These are phyloP conservation scores for Todus mexicanus DNA, from an alignment of 2,797 vertebrate genomes.

Conservation along the genomic window DNA sequence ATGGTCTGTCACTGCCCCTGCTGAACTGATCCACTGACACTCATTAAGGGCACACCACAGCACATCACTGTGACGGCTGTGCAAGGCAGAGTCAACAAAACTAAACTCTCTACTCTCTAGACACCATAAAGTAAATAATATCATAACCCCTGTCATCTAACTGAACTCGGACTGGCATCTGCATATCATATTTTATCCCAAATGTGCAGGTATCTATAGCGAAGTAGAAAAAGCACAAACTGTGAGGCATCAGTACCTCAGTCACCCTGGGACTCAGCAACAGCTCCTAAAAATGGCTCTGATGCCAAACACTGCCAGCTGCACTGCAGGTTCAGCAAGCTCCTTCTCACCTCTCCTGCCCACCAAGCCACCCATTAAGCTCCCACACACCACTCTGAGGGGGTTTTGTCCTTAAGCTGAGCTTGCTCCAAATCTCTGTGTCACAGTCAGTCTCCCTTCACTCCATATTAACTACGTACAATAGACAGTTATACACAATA, in stretches of 20 bases:
- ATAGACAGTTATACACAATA: no score
- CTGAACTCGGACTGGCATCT: not conserved
- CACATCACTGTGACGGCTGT: not conserved
- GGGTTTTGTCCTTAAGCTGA: not conserved
- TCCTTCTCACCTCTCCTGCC: not conserved
- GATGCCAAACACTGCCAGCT: not conserved
- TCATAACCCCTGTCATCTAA: not conserved
- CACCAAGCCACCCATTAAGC: fast-evolving
- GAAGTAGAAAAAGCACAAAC: not conserved
- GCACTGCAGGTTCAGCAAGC: not conserved
- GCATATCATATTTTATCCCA: not conserved
- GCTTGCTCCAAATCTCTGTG: not conserved
- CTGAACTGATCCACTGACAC: not conserved
- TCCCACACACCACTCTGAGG: not conserved
- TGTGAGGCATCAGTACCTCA: not conserved
- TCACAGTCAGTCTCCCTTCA: not conserved
- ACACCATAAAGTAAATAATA: not conserved
- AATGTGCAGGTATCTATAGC: not conserved
- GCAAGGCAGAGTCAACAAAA: not conserved
- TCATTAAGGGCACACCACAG: not conserved
- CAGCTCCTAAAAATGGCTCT: not conserved
- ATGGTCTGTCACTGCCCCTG: not conserved
- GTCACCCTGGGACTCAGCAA: not conserved
- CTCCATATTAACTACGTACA: fast-evolving
- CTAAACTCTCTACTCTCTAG: not conserved